Evolutionary conservation across 2,888 invertebrate genomes (phyloP).

Genomic region (Acleris holmiana): DNA sequence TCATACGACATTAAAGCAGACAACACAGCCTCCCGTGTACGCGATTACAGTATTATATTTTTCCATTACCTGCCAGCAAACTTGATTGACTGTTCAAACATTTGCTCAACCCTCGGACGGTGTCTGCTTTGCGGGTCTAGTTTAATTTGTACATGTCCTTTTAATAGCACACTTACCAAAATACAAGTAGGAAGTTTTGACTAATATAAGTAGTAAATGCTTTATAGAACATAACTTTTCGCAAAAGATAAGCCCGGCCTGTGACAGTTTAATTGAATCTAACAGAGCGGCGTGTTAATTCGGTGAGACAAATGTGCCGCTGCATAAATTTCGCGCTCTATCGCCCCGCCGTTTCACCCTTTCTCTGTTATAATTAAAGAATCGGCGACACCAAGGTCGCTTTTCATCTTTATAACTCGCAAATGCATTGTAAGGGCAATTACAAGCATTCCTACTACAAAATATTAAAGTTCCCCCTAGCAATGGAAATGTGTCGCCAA

Average conservation of each 20-base stretch:
- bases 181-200: constrained; percentile 7
- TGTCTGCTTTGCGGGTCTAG: constrained; percentile 42
- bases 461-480: constrained; percentile 72
- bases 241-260: constrained; percentile 10
- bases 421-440: constrained; percentile 63
- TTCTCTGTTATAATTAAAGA: constrained; percentile 55
- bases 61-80: constrained; percentile 62
- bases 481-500: constrained; percentile 55
- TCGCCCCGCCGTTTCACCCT: constrained; percentile 45
- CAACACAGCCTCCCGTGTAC: constrained; percentile 55
- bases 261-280: constrained; percentile 32
- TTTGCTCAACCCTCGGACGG: constrained; percentile 50
- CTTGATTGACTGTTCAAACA: constrained; percentile 60
- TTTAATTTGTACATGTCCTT: constrained; percentile 36
- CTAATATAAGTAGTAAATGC: not conserved
- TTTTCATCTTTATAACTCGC: constrained; percentile 51
- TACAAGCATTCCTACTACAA: constrained; percentile 68
- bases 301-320: constrained; percentile 43
- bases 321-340: constrained; percentile 45
- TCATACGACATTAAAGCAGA: constrained; percentile 77
- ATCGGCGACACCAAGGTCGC: constrained; percentile 47
- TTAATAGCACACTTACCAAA: constrained; percentile 1
- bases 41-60: constrained; percentile 72
- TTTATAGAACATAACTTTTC: not conserved
- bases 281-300: constrained; percentile 32